These are phyloP conservation scores for Hypothenemus hampei DNA, from an alignment of 1,140 invertebrate genomes.

Conservation along the genomic window DNA sequence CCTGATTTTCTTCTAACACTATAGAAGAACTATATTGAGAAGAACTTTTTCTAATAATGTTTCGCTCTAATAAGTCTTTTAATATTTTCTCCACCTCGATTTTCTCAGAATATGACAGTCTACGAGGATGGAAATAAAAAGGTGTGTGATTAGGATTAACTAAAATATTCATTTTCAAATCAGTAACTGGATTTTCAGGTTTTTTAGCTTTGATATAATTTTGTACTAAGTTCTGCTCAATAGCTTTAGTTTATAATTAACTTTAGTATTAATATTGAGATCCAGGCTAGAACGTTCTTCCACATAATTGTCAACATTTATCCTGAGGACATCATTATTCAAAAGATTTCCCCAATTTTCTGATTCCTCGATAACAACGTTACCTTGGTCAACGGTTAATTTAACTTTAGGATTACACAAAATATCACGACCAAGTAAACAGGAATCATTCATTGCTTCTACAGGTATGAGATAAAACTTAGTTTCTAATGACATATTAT, in stretches of 20 bases:
- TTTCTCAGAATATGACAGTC: neutral
- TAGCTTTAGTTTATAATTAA: too few relatives aligned
- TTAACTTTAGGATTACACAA: neutral
- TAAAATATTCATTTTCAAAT: too few relatives aligned
- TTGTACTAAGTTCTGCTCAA: too few relatives aligned
- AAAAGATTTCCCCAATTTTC: too few relatives aligned
- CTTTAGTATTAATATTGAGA: too few relatives aligned
- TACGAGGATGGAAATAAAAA: neutral
- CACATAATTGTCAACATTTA: too few relatives aligned
- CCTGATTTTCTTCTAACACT: slow-evolving; percentile 47
- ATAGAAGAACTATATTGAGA: neutral
- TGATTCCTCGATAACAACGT: too few relatives aligned
- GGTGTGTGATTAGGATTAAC: too few relatives aligned
- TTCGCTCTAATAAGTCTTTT: neutral
- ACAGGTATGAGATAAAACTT: neutral
- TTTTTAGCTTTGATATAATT: too few relatives aligned
- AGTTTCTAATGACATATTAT: neutral
- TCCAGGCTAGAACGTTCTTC: too few relatives aligned
- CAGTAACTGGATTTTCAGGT: too few relatives aligned
- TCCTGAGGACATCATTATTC: too few relatives aligned
- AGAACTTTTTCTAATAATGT: neutral
- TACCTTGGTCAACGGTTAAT: neutral
- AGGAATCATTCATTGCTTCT: neutral
- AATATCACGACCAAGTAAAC: neutral
- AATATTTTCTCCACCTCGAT: neutral